phyloP scores from a whole-genome alignment of 2,888 invertebrate species.

The Augiades crinisus region DNA sequence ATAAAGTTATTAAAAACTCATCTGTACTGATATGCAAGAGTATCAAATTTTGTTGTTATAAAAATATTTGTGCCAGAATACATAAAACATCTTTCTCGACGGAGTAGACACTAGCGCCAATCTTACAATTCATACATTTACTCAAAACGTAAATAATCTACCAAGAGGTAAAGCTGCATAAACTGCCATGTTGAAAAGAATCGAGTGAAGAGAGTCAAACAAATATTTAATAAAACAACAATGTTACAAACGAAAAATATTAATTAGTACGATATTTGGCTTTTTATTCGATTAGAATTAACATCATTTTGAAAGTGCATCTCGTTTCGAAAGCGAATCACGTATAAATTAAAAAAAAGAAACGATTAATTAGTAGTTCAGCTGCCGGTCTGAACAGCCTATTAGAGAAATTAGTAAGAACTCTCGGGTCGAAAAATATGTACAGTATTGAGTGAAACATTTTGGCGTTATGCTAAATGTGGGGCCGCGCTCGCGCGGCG shows the following conservation, averaged over 20 bases:
- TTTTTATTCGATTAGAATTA: not conserved
- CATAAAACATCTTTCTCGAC: constrained; percentile 6
- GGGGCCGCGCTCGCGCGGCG: constrained; percentile 30
- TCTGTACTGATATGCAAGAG: constrained; percentile 12
- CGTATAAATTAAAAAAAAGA: not conserved
- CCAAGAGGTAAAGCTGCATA: constrained; percentile 8
- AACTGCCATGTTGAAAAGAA: not conserved
- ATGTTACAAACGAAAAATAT: too few species aligned
- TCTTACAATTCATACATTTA: not conserved
- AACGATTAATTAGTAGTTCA: not conserved
- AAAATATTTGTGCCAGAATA: constrained; percentile 14
- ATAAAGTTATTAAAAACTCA: not conserved
- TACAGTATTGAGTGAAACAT: constrained; percentile 20
- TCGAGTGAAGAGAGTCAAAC: not conserved
- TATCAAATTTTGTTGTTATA: constrained; percentile 8
- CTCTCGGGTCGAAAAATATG: constrained; percentile 8
- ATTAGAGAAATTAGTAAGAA: constrained; percentile 26
- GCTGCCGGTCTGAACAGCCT: not conserved
- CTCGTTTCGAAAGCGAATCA: not conserved
- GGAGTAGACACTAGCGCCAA: constrained; percentile 20
- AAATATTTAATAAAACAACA: too few species aligned
- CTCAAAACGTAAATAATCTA: not conserved
- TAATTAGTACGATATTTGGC: not conserved
- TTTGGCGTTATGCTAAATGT: constrained; percentile 29
- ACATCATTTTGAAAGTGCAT: not conserved